These are phyloP conservation scores for Branchellion lobata DNA, from an alignment of 2,888 invertebrate species.

Conservation along the genomic window DNA sequence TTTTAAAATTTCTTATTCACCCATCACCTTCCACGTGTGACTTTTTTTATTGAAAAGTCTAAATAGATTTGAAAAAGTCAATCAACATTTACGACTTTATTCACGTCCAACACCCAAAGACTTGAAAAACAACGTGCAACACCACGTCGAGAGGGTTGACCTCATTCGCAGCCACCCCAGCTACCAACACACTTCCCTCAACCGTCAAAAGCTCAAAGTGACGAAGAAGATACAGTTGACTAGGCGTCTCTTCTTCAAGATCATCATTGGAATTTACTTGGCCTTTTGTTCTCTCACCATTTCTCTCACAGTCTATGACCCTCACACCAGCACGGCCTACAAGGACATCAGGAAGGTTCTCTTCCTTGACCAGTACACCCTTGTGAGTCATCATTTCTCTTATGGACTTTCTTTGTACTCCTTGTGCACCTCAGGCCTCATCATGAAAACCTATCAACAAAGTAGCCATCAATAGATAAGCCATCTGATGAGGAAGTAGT, in stretches of 20 bases:
- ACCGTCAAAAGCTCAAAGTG: background rate
- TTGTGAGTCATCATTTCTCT: too few relatives aligned
- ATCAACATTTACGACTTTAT: too few relatives aligned
- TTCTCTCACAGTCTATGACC: constrained; percentile 10
- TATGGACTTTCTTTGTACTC: too few relatives aligned
- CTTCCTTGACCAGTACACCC: background rate
- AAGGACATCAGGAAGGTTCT: background rate
- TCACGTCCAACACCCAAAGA: too few relatives aligned
- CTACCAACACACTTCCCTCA: background rate
- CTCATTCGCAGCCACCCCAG: background rate
- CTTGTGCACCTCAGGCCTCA: too few relatives aligned
- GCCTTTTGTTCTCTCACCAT: constrained; percentile 23
- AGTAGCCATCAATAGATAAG: too few relatives aligned
- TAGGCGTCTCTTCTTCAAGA: constrained; percentile 16
- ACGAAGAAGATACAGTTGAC: constrained; percentile 16
- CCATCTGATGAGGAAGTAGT: too few relatives aligned
- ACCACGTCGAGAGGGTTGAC: background rate
- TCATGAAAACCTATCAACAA: too few relatives aligned
- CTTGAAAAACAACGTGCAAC: background rate
- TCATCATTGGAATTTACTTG: constrained; percentile 7
- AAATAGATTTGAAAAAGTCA: too few relatives aligned
- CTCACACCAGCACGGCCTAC: background rate
- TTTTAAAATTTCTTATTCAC: too few relatives aligned
- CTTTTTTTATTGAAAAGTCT: background rate
- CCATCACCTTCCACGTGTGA: background rate